These are phyloP conservation scores for Candidula unifasciata DNA, from an alignment of 2,888 invertebrate species.

Conservation along the genomic window DNA sequence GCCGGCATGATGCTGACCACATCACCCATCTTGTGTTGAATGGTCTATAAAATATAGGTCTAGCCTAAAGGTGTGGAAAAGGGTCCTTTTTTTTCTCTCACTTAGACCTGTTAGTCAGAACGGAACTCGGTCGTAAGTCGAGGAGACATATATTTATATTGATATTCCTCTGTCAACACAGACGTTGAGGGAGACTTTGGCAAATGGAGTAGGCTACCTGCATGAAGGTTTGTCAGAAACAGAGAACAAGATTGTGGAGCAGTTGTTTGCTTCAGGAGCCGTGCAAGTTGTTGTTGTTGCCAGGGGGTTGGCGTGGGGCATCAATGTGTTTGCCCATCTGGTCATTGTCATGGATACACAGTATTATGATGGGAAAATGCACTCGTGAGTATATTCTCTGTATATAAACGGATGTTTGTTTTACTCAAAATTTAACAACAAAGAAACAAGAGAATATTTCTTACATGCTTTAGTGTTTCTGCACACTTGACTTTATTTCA, in stretches of 20 bases:
- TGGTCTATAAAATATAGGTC: too few relatives aligned
- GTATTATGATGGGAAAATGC: conserved; percentile 87
- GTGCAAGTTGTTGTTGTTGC: conserved; percentile 93
- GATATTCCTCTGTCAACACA: conserved; percentile 68
- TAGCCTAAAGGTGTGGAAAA: too few relatives aligned
- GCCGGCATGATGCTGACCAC: too few relatives aligned
- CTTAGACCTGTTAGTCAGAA: too few relatives aligned
- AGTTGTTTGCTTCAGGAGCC: conserved; percentile 94
- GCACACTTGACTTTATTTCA: too few relatives aligned
- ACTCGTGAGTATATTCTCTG: conserved; percentile 67
- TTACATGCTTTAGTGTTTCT: too few relatives aligned
- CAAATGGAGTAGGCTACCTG: conserved; percentile 96
- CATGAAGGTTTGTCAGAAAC: conserved; percentile 93
- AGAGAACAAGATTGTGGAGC: conserved; percentile 94
- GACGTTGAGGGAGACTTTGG: conserved; percentile 92
- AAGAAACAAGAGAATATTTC: too few relatives aligned
- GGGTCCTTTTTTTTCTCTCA: neutral
- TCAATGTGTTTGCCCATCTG: conserved; percentile 92
- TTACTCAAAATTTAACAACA: too few relatives aligned
- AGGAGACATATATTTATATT: neutral
- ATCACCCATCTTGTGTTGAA: too few relatives aligned
- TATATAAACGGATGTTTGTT: too few relatives aligned
- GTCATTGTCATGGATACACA: conserved; percentile 98
- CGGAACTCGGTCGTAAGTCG: too few relatives aligned
- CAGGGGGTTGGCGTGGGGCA: conserved; percentile 93